Conservation (phyloP, 2,888 invertebrate genomes). For the Molorchus minor region DNA sequence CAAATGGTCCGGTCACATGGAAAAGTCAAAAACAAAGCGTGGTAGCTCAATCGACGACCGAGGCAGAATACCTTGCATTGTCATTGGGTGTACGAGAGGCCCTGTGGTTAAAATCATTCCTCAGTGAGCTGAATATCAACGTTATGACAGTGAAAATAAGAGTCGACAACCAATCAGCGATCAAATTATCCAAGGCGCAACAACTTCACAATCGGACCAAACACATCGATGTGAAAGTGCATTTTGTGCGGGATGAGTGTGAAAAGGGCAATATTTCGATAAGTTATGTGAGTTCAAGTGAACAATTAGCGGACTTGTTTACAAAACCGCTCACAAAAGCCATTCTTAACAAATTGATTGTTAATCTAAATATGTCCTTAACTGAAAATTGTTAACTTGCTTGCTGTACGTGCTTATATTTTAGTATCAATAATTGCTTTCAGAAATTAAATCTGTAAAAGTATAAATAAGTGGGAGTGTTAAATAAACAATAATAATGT, state of each 20-base stretch:
- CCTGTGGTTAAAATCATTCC: conserved; percentile 1
- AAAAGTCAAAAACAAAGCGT: neutral
- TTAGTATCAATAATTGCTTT: no score
- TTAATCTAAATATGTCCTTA: no score
- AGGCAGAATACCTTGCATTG: conserved; percentile 1
- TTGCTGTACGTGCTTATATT: no score
- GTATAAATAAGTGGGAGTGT: no score
- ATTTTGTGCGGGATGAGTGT: conserved; percentile 1
- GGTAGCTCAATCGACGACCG: neutral
- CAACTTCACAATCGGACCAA: neutral
- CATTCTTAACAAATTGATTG: neutral
- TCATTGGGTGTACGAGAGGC: neutral
- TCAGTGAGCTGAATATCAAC: neutral
- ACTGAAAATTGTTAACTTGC: no score
- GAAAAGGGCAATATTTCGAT: neutral
- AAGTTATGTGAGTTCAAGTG: neutral
- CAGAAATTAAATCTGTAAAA: no score
- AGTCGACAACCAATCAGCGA: neutral
- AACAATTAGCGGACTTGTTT: neutral
- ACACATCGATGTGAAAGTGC: conserved; percentile 5
- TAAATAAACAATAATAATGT: no score
- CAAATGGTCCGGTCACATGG: neutral
- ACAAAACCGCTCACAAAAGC: neutral
- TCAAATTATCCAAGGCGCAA: neutral
- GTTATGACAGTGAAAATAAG: neutral